Percentiles rank a stretch among this genome's conserved stretches.
Conservation (phyloP, 2,797 vertebrate genomes). For the Acrossocheilus fasciatus region DNA sequence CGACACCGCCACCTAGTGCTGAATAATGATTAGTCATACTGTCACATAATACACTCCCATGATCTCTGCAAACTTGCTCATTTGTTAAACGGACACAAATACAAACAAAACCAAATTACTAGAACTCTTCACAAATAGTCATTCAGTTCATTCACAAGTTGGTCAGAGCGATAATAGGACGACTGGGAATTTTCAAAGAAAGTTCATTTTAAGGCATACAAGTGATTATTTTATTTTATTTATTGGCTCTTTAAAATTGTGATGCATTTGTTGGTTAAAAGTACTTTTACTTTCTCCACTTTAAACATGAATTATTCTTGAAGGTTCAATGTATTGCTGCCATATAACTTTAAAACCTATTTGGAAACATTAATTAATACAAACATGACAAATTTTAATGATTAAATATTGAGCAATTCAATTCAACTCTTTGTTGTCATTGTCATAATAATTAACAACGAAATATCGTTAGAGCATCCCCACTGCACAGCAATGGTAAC, state of each 20-base stretch:
- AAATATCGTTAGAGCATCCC: too few relatives aligned
- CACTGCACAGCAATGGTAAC: too few relatives aligned
- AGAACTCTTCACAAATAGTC: neutral
- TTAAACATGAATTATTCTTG: neutral
- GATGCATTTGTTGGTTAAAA: neutral
- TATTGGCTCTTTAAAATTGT: neutral
- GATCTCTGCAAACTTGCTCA: neutral
- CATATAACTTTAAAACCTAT: neutral
- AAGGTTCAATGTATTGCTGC: neutral
- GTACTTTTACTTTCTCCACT: neutral
- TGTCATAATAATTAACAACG: too few relatives aligned
- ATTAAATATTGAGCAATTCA: neutral
- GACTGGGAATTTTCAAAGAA: neutral
- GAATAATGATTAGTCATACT: neutral
- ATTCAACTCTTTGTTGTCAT: too few relatives aligned
- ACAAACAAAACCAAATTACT: neutral
- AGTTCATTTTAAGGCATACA: neutral
- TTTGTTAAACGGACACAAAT: neutral
- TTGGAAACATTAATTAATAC: neutral
- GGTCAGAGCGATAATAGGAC: neutral
- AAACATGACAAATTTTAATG: neutral
- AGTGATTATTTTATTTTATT: neutral
- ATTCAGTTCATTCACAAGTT: neutral
- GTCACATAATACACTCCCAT: neutral
- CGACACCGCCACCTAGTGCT: slow-evolving; percentile 1